phyloP scores from a whole-genome alignment of 2,113 vertebrate species.

The Chaenogobius annularis region DNA sequence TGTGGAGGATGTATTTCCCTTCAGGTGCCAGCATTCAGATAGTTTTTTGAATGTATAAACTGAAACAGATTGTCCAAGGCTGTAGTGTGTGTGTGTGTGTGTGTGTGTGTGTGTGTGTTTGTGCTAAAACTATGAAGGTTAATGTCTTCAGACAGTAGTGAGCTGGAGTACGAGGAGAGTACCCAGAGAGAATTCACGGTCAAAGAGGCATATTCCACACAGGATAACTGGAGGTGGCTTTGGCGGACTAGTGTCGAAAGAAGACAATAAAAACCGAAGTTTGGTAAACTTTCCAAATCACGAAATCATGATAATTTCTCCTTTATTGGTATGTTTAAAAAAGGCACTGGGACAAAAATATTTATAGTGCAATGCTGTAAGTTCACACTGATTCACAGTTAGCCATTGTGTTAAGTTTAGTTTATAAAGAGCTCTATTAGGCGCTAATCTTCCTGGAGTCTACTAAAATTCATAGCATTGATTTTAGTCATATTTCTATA shows the following conservation, averaged over 20 bases:
- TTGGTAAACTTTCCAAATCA: too few relatives aligned
- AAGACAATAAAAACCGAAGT: too few relatives aligned
- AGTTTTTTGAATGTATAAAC: constrained; percentile 1
- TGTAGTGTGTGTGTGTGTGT: neutral
- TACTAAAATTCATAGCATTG: too few relatives aligned
- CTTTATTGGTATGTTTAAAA: too few relatives aligned
- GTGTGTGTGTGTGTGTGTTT: neutral
- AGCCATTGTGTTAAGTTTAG: too few relatives aligned
- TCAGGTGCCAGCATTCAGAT: neutral
- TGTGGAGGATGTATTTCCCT: constrained; percentile 14
- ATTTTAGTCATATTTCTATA: too few relatives aligned
- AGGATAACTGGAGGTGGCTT: neutral
- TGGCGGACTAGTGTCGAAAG: neutral
- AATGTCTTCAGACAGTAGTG: neutral
- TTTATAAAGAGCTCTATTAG: too few relatives aligned
- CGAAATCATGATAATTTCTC: too few relatives aligned
- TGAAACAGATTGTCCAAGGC: constrained; percentile 1
- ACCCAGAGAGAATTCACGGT: neutral
- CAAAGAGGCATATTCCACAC: neutral
- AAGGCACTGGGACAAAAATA: too few relatives aligned
- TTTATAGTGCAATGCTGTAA: too few relatives aligned
- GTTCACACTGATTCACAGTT: too few relatives aligned
- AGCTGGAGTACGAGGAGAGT: neutral
- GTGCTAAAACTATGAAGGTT: neutral
- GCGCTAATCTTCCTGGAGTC: too few relatives aligned